Conservation (phyloP, 1,140 invertebrate species). For the Tetragonula clypearis region DNA sequence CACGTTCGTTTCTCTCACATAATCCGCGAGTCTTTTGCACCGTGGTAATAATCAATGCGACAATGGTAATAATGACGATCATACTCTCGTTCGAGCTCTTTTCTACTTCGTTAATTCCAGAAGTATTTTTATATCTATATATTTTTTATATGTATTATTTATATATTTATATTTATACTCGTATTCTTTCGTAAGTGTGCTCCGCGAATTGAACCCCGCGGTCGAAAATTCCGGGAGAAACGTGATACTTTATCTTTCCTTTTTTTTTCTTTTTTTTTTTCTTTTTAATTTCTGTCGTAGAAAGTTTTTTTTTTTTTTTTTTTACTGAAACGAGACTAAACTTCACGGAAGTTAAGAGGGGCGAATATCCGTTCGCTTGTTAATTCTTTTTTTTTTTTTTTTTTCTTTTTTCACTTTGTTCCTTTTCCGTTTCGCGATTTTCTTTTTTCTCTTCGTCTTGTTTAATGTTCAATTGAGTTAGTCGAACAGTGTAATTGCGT, state of each 20-base stretch:
- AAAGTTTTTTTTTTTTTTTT: not conserved
- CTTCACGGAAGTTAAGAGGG: constrained; percentile 16
- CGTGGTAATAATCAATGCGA: constrained; percentile 32
- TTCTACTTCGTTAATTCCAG: constrained; percentile 49
- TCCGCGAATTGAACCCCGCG: not conserved
- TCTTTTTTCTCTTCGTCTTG: constrained; percentile 1
- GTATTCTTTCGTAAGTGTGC: constrained; percentile 8
- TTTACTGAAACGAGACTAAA: not conserved
- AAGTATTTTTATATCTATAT: constrained; percentile 54
- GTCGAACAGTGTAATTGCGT: constrained; percentile 26
- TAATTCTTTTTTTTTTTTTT: constrained; percentile 3
- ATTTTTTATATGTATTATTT: constrained; percentile 49
- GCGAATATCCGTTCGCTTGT: constrained; percentile 34
- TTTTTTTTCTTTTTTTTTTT: too few species aligned
- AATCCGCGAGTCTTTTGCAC: constrained; percentile 12
- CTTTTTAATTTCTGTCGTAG: too few species aligned
- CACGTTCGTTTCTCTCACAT: constrained; percentile 15
- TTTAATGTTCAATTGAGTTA: constrained; percentile 6
- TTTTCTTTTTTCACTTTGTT: not conserved
- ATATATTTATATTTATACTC: constrained; percentile 57
- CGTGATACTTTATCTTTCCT: too few species aligned
- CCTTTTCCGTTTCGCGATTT: constrained; percentile 7
- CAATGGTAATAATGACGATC: constrained; percentile 24
- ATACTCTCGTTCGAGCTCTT: constrained; percentile 10
- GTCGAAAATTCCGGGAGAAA: constrained; percentile 2